These are phyloP conservation scores for Lycaon pictus DNA, from an alignment of 2,113 vertebrate species.

Conservation along the genomic window DNA sequence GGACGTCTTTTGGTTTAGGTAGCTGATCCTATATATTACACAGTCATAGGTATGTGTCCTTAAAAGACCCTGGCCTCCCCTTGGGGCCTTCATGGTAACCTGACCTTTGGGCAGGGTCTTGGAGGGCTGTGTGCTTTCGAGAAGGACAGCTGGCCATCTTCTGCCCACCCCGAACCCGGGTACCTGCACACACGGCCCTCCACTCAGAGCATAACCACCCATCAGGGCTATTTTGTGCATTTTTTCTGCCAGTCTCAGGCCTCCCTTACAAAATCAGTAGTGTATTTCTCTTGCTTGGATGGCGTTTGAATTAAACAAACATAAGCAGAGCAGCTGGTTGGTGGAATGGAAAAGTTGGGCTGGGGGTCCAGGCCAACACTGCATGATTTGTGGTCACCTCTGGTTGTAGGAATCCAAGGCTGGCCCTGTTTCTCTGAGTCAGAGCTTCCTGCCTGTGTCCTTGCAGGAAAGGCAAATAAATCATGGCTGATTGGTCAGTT, in stretches of 20 bases:
- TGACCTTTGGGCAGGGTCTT: background rate
- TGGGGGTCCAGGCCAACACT: background rate
- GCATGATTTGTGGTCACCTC: background rate
- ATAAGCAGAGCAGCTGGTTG: background rate
- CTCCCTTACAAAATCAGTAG: background rate
- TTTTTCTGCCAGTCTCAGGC: background rate
- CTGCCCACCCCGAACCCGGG: background rate
- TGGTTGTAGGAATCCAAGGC: background rate
- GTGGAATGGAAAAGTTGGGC: background rate
- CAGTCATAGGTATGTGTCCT: background rate
- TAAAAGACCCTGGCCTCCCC: background rate
- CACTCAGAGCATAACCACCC: fast-evolving
- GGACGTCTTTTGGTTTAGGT: background rate
- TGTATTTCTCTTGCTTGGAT: slow-evolving; percentile 23
- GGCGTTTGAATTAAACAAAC: slow-evolving; percentile 37
- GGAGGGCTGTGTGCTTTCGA: background rate
- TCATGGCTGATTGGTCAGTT: background rate
- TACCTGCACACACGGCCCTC: background rate
- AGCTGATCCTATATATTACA: background rate
- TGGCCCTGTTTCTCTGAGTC: background rate
- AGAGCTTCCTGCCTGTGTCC: background rate
- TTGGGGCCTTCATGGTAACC: background rate
- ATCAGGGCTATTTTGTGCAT: background rate
- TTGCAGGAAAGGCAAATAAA: slow-evolving; percentile 26
- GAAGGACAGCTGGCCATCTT: background rate